Evolutionary conservation across 2,888 invertebrate species (phyloP).

Genomic region (Tetropium fuscum): DNA sequence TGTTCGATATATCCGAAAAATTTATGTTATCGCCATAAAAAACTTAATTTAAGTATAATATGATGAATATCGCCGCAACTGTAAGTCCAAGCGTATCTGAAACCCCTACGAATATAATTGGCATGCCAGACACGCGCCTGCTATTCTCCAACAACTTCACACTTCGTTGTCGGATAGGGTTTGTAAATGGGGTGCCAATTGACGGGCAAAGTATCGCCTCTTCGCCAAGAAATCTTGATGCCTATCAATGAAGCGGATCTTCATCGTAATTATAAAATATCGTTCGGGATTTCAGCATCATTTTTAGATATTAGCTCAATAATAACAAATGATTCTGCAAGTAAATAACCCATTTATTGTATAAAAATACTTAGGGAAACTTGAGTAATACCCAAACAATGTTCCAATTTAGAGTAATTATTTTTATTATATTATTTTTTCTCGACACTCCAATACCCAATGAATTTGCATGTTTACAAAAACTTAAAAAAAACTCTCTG

Average conservation of each 20-base stretch:
- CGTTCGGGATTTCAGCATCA: conserved; percentile 27
- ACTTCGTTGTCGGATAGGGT: conserved; percentile 33
- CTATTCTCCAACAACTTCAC: conserved; percentile 59
- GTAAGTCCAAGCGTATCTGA: conserved; percentile 31
- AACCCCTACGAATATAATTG: conserved; percentile 39
- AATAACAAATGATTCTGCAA: too few species aligned
- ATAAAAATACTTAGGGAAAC: too few species aligned
- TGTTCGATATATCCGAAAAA: too few species aligned
- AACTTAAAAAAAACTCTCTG: too few species aligned
- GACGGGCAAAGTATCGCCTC: conserved; percentile 46
- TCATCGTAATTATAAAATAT: conserved; percentile 43
- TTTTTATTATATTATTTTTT: too few species aligned
- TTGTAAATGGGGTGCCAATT: conserved; percentile 44
- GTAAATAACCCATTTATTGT: too few species aligned
- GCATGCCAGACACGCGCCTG: conserved; percentile 59
- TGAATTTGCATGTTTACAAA: too few species aligned
- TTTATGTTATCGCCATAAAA: conserved; percentile 14
- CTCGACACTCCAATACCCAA: too few species aligned
- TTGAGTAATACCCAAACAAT: too few species aligned
- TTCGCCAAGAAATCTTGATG: conserved; percentile 47
- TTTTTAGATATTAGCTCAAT: conserved; percentile 12
- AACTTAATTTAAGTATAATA: conserved; percentile 37
- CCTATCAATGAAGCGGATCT: conserved; percentile 51
- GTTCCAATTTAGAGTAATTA: too few species aligned
- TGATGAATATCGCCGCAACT: conserved; percentile 38